Base-by-base conservation (phyloP, 2,113 vertebrate genomes). In the Hypocryptadius cinnamomeus region DNA sequence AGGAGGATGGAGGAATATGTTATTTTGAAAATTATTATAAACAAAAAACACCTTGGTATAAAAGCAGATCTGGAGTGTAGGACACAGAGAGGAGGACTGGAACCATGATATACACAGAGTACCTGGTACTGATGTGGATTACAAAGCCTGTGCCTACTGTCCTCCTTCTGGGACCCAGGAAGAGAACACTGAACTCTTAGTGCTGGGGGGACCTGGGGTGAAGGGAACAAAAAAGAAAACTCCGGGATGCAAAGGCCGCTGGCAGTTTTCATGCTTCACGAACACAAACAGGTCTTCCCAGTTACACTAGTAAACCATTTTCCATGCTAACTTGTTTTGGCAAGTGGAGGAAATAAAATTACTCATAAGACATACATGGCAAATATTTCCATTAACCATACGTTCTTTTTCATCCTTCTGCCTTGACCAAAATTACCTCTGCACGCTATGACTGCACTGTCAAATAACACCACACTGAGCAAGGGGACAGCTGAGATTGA, bases 251-350 rank as follows among this genome's bases (percentile, higher is more conserved):
- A 79, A 61, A 65, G 25, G 14, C 42, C 9, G 24, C 50, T 40
- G 50, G 68, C 22, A 45, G 24, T 47, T 88, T 69, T 87, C 48
- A 83, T 4, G 59, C 76, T 66, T 50, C 73, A 21, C 0, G 0
- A 88, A 83, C 47, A 66, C 45, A 45, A 93, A 93, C 68, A 90
- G 37, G 88, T 90, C 94, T 60, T 90, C 94, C 88, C 66, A 79
- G 90, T 90, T 70, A 69, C 9, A 39, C 73, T 8, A 82, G 61
- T 53, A 90, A 92, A 70, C 20, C 25, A 80, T 85, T 57, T 91
- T 50, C 83, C 39, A 54, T 44, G 25, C 14, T 90, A 92, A 92
- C 64, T 86, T 85, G 71, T 79, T 95, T 88, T 77, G 86, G 59
- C 86, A 86, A 77, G 77, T 6, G 23, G 50, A 73, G 79, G 45